Evolutionary conservation across 2,888 invertebrate species (phyloP).

Genomic region (Tetrapedia diversipes): DNA sequence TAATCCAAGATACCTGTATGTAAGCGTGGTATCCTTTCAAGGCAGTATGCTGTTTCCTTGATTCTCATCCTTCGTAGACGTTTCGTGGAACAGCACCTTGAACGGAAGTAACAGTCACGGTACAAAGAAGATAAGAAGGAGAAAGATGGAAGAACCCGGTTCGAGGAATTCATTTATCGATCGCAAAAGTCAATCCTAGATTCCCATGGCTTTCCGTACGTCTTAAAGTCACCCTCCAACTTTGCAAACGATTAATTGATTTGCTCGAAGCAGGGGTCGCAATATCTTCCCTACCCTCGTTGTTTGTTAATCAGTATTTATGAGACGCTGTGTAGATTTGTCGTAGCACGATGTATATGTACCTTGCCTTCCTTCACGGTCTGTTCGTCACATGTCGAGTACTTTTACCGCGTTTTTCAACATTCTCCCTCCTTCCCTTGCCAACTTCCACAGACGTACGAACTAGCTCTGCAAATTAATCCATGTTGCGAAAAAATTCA

Average conservation of each 20-base stretch:
- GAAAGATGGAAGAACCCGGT: slow-evolving; percentile 23
- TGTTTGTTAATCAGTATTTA: slow-evolving; percentile 67
- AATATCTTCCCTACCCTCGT: slow-evolving; percentile 32
- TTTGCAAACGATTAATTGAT: slow-evolving; percentile 58
- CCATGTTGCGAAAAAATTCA: slow-evolving; percentile 50
- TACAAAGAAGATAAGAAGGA: slow-evolving; percentile 29
- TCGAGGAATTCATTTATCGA: slow-evolving; percentile 54
- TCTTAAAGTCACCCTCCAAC: slow-evolving; percentile 20
- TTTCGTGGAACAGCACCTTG: slow-evolving; percentile 35
- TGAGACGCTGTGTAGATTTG: slow-evolving; percentile 71
- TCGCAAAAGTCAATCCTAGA: slow-evolving; percentile 45
- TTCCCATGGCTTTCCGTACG: slow-evolving; percentile 2
- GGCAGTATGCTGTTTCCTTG: slow-evolving; percentile 20
- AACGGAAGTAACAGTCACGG: slow-evolving; percentile 49
- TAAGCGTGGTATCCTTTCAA: slow-evolving; percentile 30
- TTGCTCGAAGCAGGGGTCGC: slow-evolving; percentile 26
- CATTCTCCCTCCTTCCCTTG: slow-evolving; percentile 57
- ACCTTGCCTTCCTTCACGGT: slow-evolving; percentile 78
- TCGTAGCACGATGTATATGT: slow-evolving; percentile 54
- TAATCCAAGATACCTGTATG: background rate
- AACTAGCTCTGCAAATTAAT: slow-evolving; percentile 62
- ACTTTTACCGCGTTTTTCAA: slow-evolving; percentile 74
- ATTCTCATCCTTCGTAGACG: slow-evolving; percentile 26
- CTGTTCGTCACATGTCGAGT: slow-evolving; percentile 78
- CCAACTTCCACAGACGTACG: slow-evolving; percentile 47